Evolutionary conservation across 2,113 vertebrate genomes (phyloP).

Genomic region (Callaeas wilsoni): DNA sequence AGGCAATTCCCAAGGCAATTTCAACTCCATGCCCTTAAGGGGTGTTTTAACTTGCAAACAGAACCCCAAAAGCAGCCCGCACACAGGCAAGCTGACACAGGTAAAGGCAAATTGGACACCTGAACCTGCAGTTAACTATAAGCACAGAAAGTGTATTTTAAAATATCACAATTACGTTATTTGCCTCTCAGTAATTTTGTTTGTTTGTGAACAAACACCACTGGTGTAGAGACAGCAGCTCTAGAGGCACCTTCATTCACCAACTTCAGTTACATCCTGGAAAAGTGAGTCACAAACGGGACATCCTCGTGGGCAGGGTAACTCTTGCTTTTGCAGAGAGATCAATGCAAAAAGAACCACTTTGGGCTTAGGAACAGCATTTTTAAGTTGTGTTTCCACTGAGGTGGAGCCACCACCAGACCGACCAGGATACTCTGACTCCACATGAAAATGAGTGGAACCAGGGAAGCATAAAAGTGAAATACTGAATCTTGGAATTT

Average conservation of each 20-base stretch:
- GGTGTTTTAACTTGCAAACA: neutral
- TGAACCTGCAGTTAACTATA: fast-evolving
- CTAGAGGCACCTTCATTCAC: neutral
- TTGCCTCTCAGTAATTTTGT: neutral
- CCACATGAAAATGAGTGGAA: fast-evolving
- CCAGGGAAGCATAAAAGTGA: neutral
- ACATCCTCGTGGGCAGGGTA: neutral
- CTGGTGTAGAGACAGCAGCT: neutral
- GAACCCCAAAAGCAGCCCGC: neutral
- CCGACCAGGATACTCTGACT: neutral
- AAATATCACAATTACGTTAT: neutral
- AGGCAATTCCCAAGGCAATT: neutral
- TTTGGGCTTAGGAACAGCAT: neutral
- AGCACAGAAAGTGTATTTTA: neutral
- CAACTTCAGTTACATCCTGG: neutral
- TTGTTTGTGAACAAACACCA: neutral
- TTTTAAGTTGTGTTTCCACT: neutral
- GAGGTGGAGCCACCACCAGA: neutral
- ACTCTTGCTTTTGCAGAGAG: neutral
- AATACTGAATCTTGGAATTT: neutral
- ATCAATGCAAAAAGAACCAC: neutral
- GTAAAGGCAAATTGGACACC: neutral
- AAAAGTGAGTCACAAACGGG: neutral
- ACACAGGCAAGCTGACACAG: no score
- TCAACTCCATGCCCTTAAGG: neutral